Percentiles rank a stretch among this genome's conserved stretches.
phyloP scores from a whole-genome alignment of 2,113 vertebrate species.

The Cheirogaleus medius region DNA sequence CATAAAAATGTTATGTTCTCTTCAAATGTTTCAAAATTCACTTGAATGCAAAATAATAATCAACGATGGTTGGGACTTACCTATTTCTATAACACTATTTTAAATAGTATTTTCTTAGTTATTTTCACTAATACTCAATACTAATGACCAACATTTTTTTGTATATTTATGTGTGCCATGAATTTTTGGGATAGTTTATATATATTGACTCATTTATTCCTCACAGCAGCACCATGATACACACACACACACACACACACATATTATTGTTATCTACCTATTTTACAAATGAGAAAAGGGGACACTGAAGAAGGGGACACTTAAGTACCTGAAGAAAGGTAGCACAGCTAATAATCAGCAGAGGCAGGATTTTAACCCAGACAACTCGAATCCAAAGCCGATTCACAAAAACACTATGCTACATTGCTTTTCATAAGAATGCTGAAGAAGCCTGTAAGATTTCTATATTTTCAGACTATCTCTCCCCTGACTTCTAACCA shows the following conservation, averaged over 20 bases:
- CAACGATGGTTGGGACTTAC: background rate
- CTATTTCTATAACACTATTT: background rate
- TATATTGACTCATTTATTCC: background rate
- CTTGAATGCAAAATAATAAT: conserved; percentile 32
- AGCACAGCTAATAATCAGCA: background rate
- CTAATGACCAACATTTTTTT: background rate
- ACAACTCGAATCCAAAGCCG: background rate
- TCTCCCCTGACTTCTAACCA: background rate
- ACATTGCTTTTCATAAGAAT: conserved; percentile 8
- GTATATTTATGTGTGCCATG: background rate
- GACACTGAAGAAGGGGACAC: background rate
- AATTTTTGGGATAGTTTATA: conserved; percentile 11
- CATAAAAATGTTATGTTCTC: background rate
- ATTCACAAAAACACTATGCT: background rate
- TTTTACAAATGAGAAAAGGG: conserved; percentile 16
- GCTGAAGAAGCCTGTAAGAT: background rate
- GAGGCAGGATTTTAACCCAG: background rate
- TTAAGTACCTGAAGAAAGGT: background rate
- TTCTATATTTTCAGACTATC: background rate
- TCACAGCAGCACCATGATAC: background rate
- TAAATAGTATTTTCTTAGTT: background rate
- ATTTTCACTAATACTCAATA: background rate
- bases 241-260: background rate
- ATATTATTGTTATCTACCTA: background rate
- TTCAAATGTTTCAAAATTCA: conserved; percentile 3